Conservation (phyloP, 2,113 vertebrate species). For the Nicator chloris region DNA sequence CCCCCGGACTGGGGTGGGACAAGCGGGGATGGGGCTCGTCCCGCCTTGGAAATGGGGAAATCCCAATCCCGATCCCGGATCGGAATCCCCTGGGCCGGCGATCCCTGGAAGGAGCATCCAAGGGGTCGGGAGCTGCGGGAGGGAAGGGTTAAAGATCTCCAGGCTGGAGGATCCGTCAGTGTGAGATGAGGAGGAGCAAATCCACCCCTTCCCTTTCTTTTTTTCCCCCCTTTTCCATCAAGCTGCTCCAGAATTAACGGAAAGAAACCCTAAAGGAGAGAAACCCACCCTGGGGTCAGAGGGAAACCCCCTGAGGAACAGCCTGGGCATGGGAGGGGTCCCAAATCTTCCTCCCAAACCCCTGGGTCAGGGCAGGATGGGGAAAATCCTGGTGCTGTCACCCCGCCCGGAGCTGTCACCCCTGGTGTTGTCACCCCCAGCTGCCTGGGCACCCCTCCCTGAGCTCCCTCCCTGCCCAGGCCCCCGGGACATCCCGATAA, state of each 20-base stretch:
- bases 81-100: accelerated
- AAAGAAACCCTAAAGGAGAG: not conserved
- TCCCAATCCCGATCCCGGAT: not conserved
- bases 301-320: not conserved
- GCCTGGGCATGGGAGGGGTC: accelerated
- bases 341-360: not conserved
- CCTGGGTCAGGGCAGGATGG: not conserved
- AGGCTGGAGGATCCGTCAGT: not conserved
- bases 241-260: not conserved
- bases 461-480: not conserved
- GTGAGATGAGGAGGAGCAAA: not conserved
- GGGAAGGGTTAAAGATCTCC: not conserved
- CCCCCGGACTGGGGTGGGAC: not conserved
- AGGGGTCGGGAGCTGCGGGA: not conserved
- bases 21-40: not conserved
- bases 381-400: not conserved
- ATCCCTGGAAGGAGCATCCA: not conserved
- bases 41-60: accelerated
- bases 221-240: accelerated
- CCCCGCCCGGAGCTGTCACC: not conserved
- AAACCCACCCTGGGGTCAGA: not conserved
- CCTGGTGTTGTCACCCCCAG: accelerated
- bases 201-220: not conserved
- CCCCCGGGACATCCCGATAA: not conserved
- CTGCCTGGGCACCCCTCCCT: not conserved